These are phyloP conservation scores for Balaeniceps rex DNA, from an alignment of 2,113 vertebrate genomes.

Conservation along the genomic window DNA sequence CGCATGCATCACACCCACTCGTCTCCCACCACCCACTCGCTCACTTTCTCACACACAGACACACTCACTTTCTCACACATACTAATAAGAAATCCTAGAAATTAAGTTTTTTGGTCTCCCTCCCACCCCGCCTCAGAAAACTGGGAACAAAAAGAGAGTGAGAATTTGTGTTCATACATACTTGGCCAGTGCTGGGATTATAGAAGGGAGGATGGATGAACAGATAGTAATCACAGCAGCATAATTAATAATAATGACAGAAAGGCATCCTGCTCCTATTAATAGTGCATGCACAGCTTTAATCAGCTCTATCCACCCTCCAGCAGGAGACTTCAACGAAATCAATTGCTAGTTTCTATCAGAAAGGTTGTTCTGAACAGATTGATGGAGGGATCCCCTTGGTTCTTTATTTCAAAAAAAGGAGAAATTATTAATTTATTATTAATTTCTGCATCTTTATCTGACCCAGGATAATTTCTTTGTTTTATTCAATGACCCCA, in stretches of 20 bases:
- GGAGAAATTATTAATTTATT: not conserved
- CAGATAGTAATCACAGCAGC: conserved; percentile 36
- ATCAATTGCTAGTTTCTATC: conserved; percentile 1
- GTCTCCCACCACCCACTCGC: not conserved
- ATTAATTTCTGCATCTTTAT: not conserved
- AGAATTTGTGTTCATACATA: not conserved
- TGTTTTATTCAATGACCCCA: not conserved
- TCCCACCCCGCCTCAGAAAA: not conserved
- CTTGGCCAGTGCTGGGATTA: not conserved
- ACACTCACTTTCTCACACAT: not conserved
- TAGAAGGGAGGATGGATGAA: not conserved
- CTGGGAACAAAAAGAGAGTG: not conserved
- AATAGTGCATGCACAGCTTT: conserved; percentile 26
- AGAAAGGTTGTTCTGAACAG: not conserved
- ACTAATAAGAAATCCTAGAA: not conserved
- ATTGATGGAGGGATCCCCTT: not conserved
- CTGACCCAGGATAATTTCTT: not conserved
- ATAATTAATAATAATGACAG: conserved; percentile 57
- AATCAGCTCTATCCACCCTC: conserved; percentile 27
- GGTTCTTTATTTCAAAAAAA: not conserved
- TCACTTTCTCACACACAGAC: not conserved
- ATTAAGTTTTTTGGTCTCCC: not conserved
- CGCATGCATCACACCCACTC: not conserved
- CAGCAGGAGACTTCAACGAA: not conserved
- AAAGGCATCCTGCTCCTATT: conserved; percentile 24